Conservation (phyloP, 1,140 invertebrate genomes). For the Frieseomelitta varia region DNA sequence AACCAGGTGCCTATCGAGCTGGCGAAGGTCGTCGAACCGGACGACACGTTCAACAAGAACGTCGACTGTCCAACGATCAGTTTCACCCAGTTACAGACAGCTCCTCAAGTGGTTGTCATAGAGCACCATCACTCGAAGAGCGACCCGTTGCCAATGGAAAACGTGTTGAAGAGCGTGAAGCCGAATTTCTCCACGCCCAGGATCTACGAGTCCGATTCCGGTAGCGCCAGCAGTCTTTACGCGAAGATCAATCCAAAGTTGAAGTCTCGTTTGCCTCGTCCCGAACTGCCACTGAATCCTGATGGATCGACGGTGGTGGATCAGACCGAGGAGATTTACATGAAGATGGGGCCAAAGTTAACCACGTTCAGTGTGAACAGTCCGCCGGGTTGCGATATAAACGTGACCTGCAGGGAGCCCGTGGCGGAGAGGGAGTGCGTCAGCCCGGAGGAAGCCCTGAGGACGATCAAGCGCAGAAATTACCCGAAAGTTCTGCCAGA, state of each 20-base stretch:
- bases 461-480: constrained; percentile 88
- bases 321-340: constrained; percentile 72
- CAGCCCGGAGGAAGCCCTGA: constrained; percentile 87
- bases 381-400: constrained; percentile 82
- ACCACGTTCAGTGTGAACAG: constrained; percentile 80
- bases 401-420: constrained; percentile 86
- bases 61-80: constrained; percentile 45
- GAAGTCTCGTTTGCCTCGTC: constrained; percentile 71
- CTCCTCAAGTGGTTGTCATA: constrained; percentile 77
- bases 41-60: constrained; percentile 35
- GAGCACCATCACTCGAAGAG: constrained; percentile 89
- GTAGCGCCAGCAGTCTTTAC: constrained; percentile 78
- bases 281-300: constrained; percentile 36
- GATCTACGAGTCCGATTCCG: constrained; percentile 78
- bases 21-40: constrained; percentile 78
- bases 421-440: constrained; percentile 74
- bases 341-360: constrained; percentile 67
- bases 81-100: constrained; percentile 29
- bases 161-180: constrained; percentile 64
- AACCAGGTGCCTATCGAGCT: constrained; percentile 89
- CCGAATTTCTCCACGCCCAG: constrained; percentile 66
- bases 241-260: constrained; percentile 78
- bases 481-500: constrained; percentile 92
- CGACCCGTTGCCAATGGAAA: constrained; percentile 82
- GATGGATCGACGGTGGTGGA: constrained; percentile 44